Evolutionary conservation across 2,888 invertebrate genomes (phyloP), one percentile per base, ranked within the genome.

Genomic region (Acleris holmiana): DNA sequence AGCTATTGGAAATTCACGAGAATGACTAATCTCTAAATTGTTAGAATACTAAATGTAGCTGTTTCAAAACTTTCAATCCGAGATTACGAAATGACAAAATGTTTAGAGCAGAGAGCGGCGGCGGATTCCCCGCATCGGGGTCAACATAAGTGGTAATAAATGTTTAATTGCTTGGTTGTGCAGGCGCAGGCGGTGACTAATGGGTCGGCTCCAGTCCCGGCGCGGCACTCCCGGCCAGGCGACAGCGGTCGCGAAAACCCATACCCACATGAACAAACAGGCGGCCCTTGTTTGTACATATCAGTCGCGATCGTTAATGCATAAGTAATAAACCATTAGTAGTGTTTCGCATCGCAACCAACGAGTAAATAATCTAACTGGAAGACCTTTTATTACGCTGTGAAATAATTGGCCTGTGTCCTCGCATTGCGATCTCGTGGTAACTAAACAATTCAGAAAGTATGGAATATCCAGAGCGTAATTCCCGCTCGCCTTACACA

Each of bases 61-160:
- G 35, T 35, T 35, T 13, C 35, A 29, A 29, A 29, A 29, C 46
- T 58, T 53, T 18, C 49, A 63, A 63, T 50, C 54, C 63, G 58
- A 61, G 61, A 67, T 62, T 68, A 59, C 59, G 62, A 69, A 63
- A 69, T 61, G 69, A 71, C 71, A 66, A 70, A 68, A 66, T 66
- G 68, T 68, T 68, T 23, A 60, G 65, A 73, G 71, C 68, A 69
- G 66, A 75, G 77, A 75, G 70, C 71, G 69, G 62, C 67, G 62
- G 66, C 65, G 72, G 74, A 76, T 77, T 78, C 73, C 67, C 67
- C 68, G 71, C 73, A 84, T 80, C 69, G 76, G 72, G 81, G 80
- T 80, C 83, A 82, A 73, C 72, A 69, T 73, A 77, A 83, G 81
- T 82, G 80, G 77, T 75, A 79, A 77, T 82, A 76, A 83, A 81